Base-by-base conservation (phyloP, 2,888 invertebrate species). In the Megaustenia siamemsis region DNA sequence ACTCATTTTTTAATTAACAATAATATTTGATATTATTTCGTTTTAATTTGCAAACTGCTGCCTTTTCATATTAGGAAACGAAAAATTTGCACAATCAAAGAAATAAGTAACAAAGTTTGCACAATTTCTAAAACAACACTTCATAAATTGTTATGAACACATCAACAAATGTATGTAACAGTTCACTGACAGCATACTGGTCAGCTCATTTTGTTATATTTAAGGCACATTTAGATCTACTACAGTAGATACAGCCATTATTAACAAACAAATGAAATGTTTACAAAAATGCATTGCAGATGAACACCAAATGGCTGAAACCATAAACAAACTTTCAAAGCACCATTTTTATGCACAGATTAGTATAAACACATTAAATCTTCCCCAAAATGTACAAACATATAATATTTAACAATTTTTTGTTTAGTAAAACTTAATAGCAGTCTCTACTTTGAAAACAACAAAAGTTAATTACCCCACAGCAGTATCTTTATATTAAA, bases 291-390 rank as follows among this genome's bases (percentile, higher is more conserved):
- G 43, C 81, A 66, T 43, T 32, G n/a, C 18, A 40, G 12, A 21
- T 38, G 43, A 49, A 63, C 63, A 56, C 63, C 18, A 3, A 77
- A 38, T 77, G 76, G 76, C n/a, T 28, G 24, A 77, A 60, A 28
- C 56, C 15, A 32, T 56, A 10, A 49, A 45, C 28, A 43, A 75
- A 24, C 18, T 77, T 12, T 38, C 45, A 38, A 56, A 77, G 76
- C 60, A 60, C 56, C 76, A 35, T 24, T 77, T 45, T 38, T 60
- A 40, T 77, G n/a, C 73, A 73, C 73, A 49, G 32, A 35, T 21
- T 73, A 32, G 32, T 32, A 73, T 2, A 4, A 73, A 73, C 49
- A 71, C 43, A 45, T 43, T 40, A 43, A 43, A 40, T 28, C 18
- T 71, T 71, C 28, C n/a, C 12, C n/a, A n/a, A 43, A 43, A 18